Percentiles rank a stretch among this genome's conserved stretches.
Evolutionary conservation across 2,797 vertebrate species (phyloP).

Genomic region (Acanthornis magna): DNA sequence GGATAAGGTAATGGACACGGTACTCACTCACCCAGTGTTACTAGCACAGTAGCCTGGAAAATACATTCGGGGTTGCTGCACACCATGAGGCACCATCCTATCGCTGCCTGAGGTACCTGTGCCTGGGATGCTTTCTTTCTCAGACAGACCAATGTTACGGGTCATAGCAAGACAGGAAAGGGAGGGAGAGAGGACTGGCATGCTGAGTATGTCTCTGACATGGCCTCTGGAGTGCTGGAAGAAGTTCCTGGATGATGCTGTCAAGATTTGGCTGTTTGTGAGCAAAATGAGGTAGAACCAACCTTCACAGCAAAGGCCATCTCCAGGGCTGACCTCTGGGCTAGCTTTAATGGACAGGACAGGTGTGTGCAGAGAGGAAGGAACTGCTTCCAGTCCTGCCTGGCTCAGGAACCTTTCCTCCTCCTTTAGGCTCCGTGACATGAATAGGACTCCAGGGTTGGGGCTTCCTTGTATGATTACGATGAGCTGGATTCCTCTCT

Average conservation of each 20-base stretch:
- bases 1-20: neutral
- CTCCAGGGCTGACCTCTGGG: neutral
- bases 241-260: neutral
- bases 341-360: neutral
- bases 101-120: neutral
- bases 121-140: neutral
- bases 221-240: neutral
- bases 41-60: neutral
- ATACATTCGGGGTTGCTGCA: neutral
- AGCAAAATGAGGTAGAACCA: neutral
- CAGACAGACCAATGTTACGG: neutral
- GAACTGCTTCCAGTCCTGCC: neutral
- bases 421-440: neutral
- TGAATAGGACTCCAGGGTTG: neutral
- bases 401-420: neutral
- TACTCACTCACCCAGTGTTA: neutral
- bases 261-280: neutral
- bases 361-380: neutral
- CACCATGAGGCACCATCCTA: neutral
- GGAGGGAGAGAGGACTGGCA: neutral
- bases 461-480: neutral
- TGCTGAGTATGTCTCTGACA: neutral
- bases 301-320: neutral
- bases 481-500: neutral
- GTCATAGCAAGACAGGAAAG: neutral